These are phyloP conservation scores for Callimorpha dominula DNA, from an alignment of 2,888 invertebrate genomes.

Conservation along the genomic window DNA sequence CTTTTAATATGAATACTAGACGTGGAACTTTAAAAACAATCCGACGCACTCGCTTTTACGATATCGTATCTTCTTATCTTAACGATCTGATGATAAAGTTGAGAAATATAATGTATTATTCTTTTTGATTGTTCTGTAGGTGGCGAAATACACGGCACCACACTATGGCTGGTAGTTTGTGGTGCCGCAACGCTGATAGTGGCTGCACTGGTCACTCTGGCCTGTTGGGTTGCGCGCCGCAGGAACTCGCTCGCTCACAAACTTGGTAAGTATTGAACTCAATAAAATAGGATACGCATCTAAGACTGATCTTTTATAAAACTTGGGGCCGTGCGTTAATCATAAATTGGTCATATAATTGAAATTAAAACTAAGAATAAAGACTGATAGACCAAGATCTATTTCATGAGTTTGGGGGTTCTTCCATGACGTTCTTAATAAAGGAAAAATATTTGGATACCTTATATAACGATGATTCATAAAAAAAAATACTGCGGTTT, in stretches of 20 bases:
- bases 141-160: constrained; percentile 67
- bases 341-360: too few species aligned
- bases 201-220: constrained; percentile 64
- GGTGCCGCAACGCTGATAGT: constrained; percentile 62
- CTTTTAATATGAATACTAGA: too few species aligned
- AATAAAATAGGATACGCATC: not conserved
- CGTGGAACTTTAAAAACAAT: too few species aligned
- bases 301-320: not conserved
- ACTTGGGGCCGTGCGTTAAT: too few species aligned
- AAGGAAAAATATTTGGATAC: not conserved
- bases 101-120: too few species aligned
- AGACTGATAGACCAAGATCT: too few species aligned
- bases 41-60: too few species aligned
- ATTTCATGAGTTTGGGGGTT: too few species aligned
- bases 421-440: too few species aligned
- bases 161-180: constrained; percentile 73
- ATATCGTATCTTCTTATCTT: too few species aligned
- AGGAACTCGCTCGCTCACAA: constrained; percentile 76
- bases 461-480: not conserved
- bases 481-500: not conserved
- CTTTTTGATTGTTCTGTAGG: constrained; percentile 52
- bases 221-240: constrained; percentile 77
- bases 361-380: too few species aligned
- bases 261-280: constrained; percentile 63
- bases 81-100: too few species aligned